Percentiles rank a stretch among this genome's conserved stretches.
Evolutionary conservation across 2,797 vertebrate genomes (phyloP).

Genomic region (Poeciliopsis gracilis): DNA sequence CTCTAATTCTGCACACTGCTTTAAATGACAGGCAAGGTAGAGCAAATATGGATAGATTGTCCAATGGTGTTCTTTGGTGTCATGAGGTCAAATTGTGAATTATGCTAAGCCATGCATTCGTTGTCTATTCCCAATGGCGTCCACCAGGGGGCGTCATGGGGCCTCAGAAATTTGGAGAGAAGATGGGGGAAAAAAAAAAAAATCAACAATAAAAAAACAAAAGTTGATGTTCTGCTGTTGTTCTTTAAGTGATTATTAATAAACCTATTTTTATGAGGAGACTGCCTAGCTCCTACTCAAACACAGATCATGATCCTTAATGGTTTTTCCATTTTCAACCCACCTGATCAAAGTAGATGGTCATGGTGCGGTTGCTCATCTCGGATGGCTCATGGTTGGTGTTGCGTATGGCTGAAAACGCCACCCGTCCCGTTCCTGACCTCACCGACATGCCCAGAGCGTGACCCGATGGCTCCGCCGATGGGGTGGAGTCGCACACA

Average conservation of each 20-base stretch:
- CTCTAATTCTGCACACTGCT: neutral
- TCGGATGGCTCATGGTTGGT: constrained; percentile 85
- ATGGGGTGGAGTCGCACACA: constrained; percentile 82
- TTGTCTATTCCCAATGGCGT: too few species aligned
- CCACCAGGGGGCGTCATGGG: too few species aligned
- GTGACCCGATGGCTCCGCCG: constrained; percentile 73
- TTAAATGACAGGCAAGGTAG: neutral
- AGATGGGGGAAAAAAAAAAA: too few species aligned
- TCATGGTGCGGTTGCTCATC: constrained; percentile 86
- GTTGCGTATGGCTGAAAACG: constrained; percentile 82
- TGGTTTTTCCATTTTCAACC: constrained; percentile 7
- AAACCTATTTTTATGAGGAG: neutral
- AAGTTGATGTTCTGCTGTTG: neutral
- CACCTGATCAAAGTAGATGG: constrained; percentile 85
- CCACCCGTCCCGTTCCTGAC: constrained; percentile 79
- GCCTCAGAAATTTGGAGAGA: too few species aligned
- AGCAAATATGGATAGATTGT: too few species aligned
- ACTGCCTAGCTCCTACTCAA: neutral
- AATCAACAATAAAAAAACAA: too few species aligned
- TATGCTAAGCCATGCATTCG: too few species aligned
- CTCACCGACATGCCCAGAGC: constrained; percentile 85
- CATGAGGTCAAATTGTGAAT: too few species aligned
- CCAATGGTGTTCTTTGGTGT: too few species aligned
- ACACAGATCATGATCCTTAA: neutral
- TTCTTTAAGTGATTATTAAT: neutral